Conservation (phyloP, 2,113 vertebrate genomes). For the Pituophis catenifer region DNA sequence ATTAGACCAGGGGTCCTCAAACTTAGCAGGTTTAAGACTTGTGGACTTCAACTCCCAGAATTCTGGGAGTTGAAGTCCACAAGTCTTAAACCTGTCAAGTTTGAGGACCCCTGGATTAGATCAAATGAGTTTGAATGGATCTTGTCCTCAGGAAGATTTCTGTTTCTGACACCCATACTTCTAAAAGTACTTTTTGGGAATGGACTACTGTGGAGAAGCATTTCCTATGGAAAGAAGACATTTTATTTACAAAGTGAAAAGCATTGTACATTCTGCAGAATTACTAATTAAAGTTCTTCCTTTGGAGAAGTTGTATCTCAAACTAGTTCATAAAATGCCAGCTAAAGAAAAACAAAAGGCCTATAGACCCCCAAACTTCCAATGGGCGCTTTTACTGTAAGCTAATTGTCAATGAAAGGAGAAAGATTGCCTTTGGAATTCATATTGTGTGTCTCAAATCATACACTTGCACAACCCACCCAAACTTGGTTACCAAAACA, state of each 20-base stretch:
- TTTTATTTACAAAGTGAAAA: slow-evolving; percentile 20
- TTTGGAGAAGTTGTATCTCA: neutral
- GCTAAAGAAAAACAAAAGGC: neutral
- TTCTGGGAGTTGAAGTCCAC: too few relatives aligned
- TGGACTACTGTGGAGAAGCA: neutral
- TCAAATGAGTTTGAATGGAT: neutral
- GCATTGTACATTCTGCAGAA: neutral
- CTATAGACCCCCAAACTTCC: neutral
- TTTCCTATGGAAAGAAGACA: neutral
- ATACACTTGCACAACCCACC: neutral
- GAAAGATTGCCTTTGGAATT: neutral
- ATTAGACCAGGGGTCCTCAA: neutral
- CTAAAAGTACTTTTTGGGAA: neutral
- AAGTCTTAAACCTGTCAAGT: too few relatives aligned
- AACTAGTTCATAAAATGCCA: neutral
- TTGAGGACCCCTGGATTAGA: too few relatives aligned
- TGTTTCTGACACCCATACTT: neutral
- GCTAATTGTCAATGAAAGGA: neutral
- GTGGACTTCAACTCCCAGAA: too few relatives aligned
- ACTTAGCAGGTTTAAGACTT: too few relatives aligned
- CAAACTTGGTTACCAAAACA: neutral
- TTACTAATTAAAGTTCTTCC: neutral
- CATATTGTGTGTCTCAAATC: neutral
- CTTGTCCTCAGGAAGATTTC: slow-evolving; percentile 20
- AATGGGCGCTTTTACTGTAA: neutral